Evolutionary conservation across 2,888 invertebrate species (phyloP).

Genomic region (Ormyrus nitidulus): DNA sequence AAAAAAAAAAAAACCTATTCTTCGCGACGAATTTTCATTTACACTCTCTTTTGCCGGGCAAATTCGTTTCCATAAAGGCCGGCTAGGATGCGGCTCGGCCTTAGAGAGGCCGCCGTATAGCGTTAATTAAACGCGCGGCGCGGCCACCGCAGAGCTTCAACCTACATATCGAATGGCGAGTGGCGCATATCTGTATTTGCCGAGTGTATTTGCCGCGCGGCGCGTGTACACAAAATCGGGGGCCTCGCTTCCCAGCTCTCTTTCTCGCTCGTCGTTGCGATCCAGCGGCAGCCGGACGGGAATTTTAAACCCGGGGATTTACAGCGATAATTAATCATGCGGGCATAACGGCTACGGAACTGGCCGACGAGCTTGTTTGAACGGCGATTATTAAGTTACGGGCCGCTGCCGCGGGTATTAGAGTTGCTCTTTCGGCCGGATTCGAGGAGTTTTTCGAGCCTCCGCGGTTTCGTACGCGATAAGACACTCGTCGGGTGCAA

Average conservation of each 20-base stretch:
- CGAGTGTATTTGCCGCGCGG: conserved; percentile 65
- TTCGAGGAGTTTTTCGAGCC: neutral
- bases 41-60: neutral
- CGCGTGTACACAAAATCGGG: conserved; percentile 53
- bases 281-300: conserved; percentile 53
- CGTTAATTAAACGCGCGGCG: conserved; percentile 58
- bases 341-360: neutral
- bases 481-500: no score
- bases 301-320: conserved; percentile 69
- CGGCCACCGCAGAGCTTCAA: conserved; percentile 35
- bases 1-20: neutral
- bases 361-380: conserved; percentile 63
- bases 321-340: conserved; percentile 69
- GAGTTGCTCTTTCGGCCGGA: neutral
- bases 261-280: neutral
- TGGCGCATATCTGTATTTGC: conserved; percentile 64
- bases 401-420: neutral
- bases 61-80: conserved; percentile 53
- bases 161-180: conserved; percentile 54
- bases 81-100: neutral
- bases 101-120: conserved; percentile 23
- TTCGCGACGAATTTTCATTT: conserved; percentile 34
- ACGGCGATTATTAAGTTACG: conserved; percentile 68
- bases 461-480: neutral
- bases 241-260: neutral